phyloP scores from a whole-genome alignment of 2,797 vertebrate genomes.

The Argentina silus region DNA sequence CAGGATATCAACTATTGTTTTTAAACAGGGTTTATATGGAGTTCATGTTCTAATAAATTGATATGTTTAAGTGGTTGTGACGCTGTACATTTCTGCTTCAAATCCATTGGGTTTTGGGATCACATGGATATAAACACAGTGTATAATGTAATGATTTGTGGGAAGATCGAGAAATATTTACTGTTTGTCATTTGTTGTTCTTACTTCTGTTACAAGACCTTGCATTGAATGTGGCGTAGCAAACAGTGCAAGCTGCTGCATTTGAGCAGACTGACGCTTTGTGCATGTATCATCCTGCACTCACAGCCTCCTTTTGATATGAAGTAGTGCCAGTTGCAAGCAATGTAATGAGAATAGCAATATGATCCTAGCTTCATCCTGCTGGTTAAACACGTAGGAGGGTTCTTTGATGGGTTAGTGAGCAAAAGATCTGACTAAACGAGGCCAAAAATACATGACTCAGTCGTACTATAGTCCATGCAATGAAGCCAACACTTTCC shows the following conservation, averaged over 20 bases:
- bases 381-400: background rate
- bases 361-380: background rate
- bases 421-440: background rate
- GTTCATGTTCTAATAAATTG: conserved; percentile 53
- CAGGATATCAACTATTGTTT: conserved; percentile 17
- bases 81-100: background rate
- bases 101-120: background rate
- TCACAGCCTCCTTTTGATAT: background rate
- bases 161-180: background rate
- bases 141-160: background rate
- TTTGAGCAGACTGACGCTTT: background rate
- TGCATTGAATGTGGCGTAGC: background rate
- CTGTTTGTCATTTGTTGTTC: background rate
- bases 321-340: background rate
- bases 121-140: background rate
- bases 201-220: background rate
- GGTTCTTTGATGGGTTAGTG: background rate
- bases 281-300: background rate
- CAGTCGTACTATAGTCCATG: background rate
- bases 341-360: background rate
- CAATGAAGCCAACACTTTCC: background rate
- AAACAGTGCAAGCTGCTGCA: background rate
- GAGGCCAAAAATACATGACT: background rate
- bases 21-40: conserved; percentile 28
- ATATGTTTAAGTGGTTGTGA: conserved; percentile 18